Percentiles rank a stretch among this genome's conserved stretches.
Conservation (phyloP, 2,797 vertebrate genomes). For the Scleropages formosus region DNA sequence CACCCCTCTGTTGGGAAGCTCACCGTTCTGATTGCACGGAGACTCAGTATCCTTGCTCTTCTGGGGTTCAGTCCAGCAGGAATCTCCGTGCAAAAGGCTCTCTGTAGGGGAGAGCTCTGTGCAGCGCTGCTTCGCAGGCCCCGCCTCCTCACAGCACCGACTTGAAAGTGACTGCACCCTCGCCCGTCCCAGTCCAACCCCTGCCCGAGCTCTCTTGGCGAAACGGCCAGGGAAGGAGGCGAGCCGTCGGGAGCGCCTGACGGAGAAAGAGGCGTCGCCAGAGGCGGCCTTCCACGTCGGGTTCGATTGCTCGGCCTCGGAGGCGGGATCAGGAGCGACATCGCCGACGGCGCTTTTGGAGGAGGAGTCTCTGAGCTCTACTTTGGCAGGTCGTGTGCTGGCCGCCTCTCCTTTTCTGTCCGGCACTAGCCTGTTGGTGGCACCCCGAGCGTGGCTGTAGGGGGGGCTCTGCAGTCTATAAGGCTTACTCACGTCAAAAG, state of each 20-base stretch:
- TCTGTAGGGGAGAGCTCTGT: conserved; percentile 42
- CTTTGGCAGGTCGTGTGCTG: conserved; percentile 39
- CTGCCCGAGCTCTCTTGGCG: conserved; percentile 65
- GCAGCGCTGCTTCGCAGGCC: conserved; percentile 42
- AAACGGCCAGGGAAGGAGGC: conserved; percentile 83
- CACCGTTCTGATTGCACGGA: conserved; percentile 62
- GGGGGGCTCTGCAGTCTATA: conserved; percentile 88
- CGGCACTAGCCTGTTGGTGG: conserved; percentile 16
- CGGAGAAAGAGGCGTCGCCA: conserved; percentile 68
- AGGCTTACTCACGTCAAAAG: conserved; percentile 91
- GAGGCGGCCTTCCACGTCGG: conserved; percentile 42
- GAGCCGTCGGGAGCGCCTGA: conserved; percentile 88
- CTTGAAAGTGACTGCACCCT: conserved; percentile 34
- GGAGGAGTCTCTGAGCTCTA: conserved; percentile 56
- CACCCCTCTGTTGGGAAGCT: conserved; percentile 14
- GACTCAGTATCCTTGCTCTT: conserved; percentile 38
- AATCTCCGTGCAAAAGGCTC: conserved; percentile 20
- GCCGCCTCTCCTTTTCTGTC: conserved; percentile 17
- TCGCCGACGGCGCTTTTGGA: conserved; percentile 39
- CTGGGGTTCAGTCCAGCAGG: conserved; percentile 26
- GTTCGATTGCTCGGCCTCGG: conserved; percentile 27
- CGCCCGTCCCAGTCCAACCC: conserved; percentile 34
- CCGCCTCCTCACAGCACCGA: conserved; percentile 39
- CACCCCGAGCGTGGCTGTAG: conserved; percentile 63
- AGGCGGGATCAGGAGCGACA: not conserved